These are phyloP conservation scores for Anhinga rufa DNA, from an alignment of 2,113 vertebrate species.

Conservation along the genomic window DNA sequence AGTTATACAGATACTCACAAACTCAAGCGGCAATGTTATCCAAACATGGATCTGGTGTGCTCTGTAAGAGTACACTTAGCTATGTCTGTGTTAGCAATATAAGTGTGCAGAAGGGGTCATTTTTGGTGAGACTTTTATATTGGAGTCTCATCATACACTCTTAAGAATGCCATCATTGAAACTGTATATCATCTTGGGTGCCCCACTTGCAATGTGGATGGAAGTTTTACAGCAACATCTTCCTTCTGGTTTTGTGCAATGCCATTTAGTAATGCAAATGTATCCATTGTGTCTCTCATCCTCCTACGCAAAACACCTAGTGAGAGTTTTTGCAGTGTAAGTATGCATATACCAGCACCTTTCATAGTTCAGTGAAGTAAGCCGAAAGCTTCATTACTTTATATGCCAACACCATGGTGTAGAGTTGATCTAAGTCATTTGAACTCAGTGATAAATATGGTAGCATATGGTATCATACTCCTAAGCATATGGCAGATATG, in stretches of 20 bases:
- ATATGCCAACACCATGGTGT: neutral
- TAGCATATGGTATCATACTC: neutral
- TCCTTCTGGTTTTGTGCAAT: neutral
- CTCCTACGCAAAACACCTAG: neutral
- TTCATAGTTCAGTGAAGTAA: neutral
- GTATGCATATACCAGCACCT: neutral
- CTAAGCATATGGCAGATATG: neutral
- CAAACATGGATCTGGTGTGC: neutral
- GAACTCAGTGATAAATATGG: neutral
- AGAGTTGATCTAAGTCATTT: neutral
- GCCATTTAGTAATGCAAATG: neutral
- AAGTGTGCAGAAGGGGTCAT: neutral
- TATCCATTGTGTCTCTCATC: neutral
- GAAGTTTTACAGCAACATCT: neutral
- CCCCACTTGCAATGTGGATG: neutral
- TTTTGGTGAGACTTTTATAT: neutral
- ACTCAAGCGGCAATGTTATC: neutral
- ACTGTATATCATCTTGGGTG: neutral
- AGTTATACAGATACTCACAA: neutral
- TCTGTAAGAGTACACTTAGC: neutral
- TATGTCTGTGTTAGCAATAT: neutral
- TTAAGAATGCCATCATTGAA: neutral
- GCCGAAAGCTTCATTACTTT: neutral
- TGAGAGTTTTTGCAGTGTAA: neutral
- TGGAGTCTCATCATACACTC: neutral